These are phyloP conservation scores for Hemitrygon akajei DNA, from an alignment of 2,797 vertebrate genomes.

Conservation along the genomic window DNA sequence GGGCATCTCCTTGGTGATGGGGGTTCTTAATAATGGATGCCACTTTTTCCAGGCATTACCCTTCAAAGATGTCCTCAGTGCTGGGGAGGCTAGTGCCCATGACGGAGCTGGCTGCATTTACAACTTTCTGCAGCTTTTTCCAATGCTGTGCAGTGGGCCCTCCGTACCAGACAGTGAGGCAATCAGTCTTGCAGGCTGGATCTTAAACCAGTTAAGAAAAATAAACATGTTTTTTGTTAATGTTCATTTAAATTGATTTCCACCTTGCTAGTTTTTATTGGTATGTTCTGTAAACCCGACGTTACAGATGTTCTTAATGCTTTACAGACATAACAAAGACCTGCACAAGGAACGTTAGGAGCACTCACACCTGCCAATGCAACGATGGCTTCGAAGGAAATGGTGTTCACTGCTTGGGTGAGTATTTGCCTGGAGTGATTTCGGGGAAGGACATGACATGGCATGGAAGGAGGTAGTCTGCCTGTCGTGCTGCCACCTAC, in stretches of 20 bases:
- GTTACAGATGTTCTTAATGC: background rate
- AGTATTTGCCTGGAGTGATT: constrained; percentile 12
- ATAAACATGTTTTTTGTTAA: background rate
- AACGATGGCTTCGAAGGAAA: constrained; percentile 40
- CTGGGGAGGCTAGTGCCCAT: no score
- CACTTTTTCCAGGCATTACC: no score
- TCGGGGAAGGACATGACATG: no score
- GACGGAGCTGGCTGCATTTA: no score
- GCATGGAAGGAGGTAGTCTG: background rate
- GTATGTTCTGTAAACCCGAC: background rate
- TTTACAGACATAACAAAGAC: constrained; percentile 41
- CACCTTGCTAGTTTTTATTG: background rate
- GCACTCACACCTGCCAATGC: constrained; percentile 38
- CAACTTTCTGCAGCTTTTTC: no score
- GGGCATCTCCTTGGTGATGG: no score
- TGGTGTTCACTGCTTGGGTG: constrained; percentile 42
- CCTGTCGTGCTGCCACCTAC: no score
- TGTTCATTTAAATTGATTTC: background rate
- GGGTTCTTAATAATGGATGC: no score
- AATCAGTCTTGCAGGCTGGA: no score
- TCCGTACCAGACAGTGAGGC: no score
- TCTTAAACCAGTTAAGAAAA: background rate
- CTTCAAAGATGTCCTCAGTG: no score
- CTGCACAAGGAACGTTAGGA: background rate
- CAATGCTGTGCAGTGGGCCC: no score